These are phyloP conservation scores for Xyrauchen texanus DNA, from an alignment of 2,113 vertebrate species.

Conservation along the genomic window DNA sequence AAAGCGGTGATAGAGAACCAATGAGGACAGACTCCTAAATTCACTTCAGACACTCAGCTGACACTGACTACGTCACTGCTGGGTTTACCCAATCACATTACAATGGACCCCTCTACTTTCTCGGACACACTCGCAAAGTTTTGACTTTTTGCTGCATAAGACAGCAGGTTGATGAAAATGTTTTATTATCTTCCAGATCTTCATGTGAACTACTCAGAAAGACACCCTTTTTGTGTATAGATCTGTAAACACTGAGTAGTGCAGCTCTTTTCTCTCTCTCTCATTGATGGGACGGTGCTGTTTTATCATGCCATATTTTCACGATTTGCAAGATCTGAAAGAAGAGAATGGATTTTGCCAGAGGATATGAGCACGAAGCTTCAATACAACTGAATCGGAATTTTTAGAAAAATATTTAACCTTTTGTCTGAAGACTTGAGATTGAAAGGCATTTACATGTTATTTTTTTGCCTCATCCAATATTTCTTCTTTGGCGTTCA, in stretches of 20 bases:
- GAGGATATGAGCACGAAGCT: conserved; percentile 47
- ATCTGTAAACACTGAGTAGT: conserved; percentile 53
- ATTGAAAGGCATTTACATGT: neutral
- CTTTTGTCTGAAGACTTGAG: neutral
- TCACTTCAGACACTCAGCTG: conserved; percentile 47
- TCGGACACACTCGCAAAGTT: conserved; percentile 67
- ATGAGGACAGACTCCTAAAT: conserved; percentile 60
- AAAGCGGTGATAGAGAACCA: conserved; percentile 59
- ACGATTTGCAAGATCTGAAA: conserved; percentile 51
- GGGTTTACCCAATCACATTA: conserved; percentile 63
- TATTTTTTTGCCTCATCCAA: neutral
- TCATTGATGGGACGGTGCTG: neutral
- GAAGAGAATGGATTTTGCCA: conserved; percentile 49
- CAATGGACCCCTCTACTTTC: conserved; percentile 55
- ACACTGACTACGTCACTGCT: conserved; percentile 57
- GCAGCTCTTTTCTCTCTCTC: conserved; percentile 20
- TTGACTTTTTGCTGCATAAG: conserved; percentile 73
- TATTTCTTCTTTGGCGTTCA: neutral
- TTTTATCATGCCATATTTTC: conserved; percentile 48
- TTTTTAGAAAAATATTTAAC: conserved; percentile 12
- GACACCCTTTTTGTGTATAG: conserved; percentile 56
- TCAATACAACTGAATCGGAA: conserved; percentile 47
- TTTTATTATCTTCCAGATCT: conserved; percentile 80
- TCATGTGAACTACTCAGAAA: conserved; percentile 69
- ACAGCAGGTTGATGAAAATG: conserved; percentile 73